phyloP scores from a whole-genome alignment of 1,140 invertebrate genomes.

The Meloidogyne chitwoodi region DNA sequence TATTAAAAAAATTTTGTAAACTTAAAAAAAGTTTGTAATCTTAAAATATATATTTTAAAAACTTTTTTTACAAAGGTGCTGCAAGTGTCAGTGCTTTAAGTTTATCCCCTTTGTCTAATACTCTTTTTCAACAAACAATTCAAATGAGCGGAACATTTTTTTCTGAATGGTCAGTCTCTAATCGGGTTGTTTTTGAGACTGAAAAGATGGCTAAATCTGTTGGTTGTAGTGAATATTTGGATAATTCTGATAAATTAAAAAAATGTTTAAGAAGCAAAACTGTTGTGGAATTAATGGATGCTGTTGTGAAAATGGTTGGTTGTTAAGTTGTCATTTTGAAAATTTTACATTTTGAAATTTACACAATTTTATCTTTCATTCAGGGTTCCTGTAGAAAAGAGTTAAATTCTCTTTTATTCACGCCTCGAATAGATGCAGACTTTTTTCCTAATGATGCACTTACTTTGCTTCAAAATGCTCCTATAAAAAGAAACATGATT shows the following conservation, averaged over 20 bases:
- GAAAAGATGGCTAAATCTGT: constrained; percentile 31
- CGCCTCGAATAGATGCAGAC: constrained; percentile 33
- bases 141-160: constrained; percentile 34
- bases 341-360: neutral
- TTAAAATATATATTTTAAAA: neutral
- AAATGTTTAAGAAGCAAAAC: constrained; percentile 27
- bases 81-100: constrained; percentile 22
- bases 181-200: constrained; percentile 19
- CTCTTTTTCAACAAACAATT: constrained; percentile 25
- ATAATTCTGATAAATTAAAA: constrained; percentile 22
- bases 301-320: constrained; percentile 19
- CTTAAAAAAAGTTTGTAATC: too few relatives aligned
- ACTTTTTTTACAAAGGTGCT: neutral
- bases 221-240: constrained; percentile 8
- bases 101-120: constrained; percentile 14
- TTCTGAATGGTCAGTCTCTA: constrained; percentile 21
- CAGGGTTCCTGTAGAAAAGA: constrained; percentile 1
- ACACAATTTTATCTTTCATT: neutral
- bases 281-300: constrained; percentile 24
- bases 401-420: constrained; percentile 2
- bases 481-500: constrained; percentile 16
- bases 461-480: constrained; percentile 24
- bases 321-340: neutral
- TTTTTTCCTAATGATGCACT: constrained; percentile 29
- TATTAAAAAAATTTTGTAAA: too few relatives aligned